Conservation (phyloP, 2,888 invertebrate species). For the Drosophila flavopinicola region DNA sequence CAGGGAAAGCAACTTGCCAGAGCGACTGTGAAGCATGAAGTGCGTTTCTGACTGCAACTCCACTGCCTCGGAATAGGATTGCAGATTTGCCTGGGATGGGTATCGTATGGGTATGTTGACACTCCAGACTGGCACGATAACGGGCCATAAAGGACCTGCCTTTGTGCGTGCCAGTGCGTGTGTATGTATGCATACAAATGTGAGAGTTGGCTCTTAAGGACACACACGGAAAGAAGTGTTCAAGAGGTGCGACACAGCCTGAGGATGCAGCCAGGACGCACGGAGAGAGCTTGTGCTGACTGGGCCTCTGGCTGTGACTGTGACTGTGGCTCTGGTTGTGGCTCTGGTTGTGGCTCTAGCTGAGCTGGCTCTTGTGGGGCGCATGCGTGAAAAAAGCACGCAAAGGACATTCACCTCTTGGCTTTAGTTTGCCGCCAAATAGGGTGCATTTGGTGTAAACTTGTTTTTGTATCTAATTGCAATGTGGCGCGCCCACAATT, state of each 20-base stretch:
- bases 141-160: no score
- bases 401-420: conserved; percentile 75
- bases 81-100: no score
- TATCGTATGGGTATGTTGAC: no score
- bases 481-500: conserved; percentile 62
- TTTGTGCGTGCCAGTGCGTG: no score
- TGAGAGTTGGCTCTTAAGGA: conserved; percentile 13
- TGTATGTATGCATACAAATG: no score
- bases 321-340: no score
- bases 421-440: conserved; percentile 71
- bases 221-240: conserved; percentile 16
- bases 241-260: conserved; percentile 40
- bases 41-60: no score
- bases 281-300: conserved; percentile 20
- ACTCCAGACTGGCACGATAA: no score
- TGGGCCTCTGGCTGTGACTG: conserved; percentile 18
- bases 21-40: no score
- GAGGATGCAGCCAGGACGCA: conserved; percentile 28
- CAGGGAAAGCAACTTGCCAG: no score
- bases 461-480: conserved; percentile 68
- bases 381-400: conserved; percentile 58
- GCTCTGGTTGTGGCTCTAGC: no score
- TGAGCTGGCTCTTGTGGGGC: conserved; percentile 33
- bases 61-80: no score
- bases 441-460: conserved; percentile 71